These are phyloP conservation scores for Lutjanus erythropterus DNA, from an alignment of 2,113 vertebrate genomes.

Conservation along the genomic window DNA sequence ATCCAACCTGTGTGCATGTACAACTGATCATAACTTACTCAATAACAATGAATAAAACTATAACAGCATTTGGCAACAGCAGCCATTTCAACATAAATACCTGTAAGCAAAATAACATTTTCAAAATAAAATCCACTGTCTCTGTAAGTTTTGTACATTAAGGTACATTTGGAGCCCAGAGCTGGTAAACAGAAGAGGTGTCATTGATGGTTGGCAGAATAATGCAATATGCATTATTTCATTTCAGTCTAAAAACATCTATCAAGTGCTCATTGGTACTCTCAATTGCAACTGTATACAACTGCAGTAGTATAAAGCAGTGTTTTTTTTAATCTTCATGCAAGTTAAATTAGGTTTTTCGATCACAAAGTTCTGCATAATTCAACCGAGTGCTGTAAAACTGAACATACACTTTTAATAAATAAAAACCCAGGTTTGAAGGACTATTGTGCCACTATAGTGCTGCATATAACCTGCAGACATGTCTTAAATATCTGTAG, in stretches of 20 bases:
- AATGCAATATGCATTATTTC: conserved; percentile 66
- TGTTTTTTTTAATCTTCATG: conserved; percentile 50
- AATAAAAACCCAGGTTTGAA: conserved; percentile 27
- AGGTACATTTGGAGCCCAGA: conserved; percentile 32
- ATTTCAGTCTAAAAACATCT: conserved; percentile 44
- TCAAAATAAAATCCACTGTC: conserved; percentile 84
- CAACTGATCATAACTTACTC: conserved; percentile 33
- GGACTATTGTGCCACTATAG: background rate
- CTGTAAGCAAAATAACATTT: conserved; percentile 82
- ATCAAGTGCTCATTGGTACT: conserved; percentile 23
- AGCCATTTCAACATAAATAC: conserved; percentile 57
- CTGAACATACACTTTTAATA: conserved; percentile 5
- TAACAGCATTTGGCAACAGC: conserved; percentile 57
- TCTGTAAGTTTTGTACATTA: conserved; percentile 63
- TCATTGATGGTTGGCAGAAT: conserved; percentile 28
- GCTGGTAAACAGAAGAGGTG: conserved; percentile 37
- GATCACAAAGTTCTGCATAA: conserved; percentile 48
- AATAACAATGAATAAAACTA: conserved; percentile 49
- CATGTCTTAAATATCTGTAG: conserved; percentile 23
- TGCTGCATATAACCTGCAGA: conserved; percentile 36
- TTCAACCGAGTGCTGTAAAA: conserved; percentile 28
- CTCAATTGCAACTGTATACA: conserved; percentile 38
- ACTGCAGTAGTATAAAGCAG: conserved; percentile 26
- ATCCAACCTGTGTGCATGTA: conserved; percentile 25
- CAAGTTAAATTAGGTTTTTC: conserved; percentile 36